Base-by-base conservation (phyloP, 2,888 invertebrate species). In the Perizoma flavofasciatum region DNA sequence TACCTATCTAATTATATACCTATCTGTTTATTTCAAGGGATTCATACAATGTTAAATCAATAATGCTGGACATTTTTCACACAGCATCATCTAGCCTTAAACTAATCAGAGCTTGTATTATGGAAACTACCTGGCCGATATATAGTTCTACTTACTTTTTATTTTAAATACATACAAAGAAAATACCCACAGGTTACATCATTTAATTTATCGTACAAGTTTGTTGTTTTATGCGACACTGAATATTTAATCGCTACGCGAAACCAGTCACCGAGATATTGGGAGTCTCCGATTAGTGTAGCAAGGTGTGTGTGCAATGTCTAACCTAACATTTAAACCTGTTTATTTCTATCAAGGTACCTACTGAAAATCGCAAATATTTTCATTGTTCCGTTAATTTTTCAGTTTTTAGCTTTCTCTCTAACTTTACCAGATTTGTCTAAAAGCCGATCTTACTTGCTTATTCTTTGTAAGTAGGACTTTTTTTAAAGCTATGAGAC, bases 231-330 rank as follows among this genome's bases (percentile, higher is more conserved):
- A 39, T 22, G 4, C 1, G 37, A n/a, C n/a, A n/a, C n/a, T n/a
- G n/a, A 10, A 10, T 35, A 52, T 47, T 22, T 7, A 47, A n/a
- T n/a, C n/a, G n/a, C n/a, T n/a, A n/a, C n/a, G n/a, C n/a, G n/a
- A n/a, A 32, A 41, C 52, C 47, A 52, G 56, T 39, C 45, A 49
- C 40, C 11, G 37, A 47, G 41, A n/a, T 56, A 48, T 52, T 52
- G 57, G 33, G 9, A 41, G 34, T 50, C 51, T 57, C 47, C 49
- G 22, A 39, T 39, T 49, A 49, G 48, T 22, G 48, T 49, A 39
- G 0, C 6, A 22, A 45, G 8, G 22, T 47, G n/a, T n/a, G n/a
- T n/a, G n/a, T n/a, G n/a, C n/a, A n/a, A n/a, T n/a, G n/a, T n/a
- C n/a, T n/a, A n/a, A 34, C 34, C n/a, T 11, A 41, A 6, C n/a